A percentile compares a stretch with the other conserved stretches of the same genome.
Evolutionary conservation across 2,797 vertebrate species (phyloP).

Genomic region (Myiothlypis coronata): DNA sequence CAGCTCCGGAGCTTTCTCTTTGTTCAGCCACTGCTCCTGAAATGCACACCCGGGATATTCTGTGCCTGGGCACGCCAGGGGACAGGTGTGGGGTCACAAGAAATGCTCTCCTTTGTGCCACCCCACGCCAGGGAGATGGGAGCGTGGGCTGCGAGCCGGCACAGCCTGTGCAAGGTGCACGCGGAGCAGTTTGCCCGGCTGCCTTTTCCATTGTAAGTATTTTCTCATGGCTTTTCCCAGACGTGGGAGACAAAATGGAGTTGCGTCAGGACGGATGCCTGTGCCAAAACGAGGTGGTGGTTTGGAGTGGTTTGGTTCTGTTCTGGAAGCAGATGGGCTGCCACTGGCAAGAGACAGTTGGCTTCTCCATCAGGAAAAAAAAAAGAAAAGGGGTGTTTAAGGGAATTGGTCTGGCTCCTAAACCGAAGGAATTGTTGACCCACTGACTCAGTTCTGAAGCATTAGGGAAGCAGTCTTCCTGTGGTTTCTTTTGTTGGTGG

Average conservation of each 20-base stretch:
- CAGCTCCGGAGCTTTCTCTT: constrained; percentile 51
- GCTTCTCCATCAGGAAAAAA: not conserved
- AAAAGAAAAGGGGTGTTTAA: constrained; percentile 12
- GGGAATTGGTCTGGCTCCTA: constrained; percentile 59
- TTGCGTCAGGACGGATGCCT: not conserved
- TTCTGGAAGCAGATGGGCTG: constrained; percentile 20
- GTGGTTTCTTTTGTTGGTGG: constrained; percentile 73
- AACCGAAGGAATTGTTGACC: constrained; percentile 69
- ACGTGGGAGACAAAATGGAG: constrained; percentile 37
- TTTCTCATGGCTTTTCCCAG: constrained; percentile 16
- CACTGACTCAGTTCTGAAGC: constrained; percentile 79
- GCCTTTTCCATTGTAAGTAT: constrained; percentile 21
- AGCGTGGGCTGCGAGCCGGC: not conserved
- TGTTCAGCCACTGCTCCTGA: constrained; percentile 23
- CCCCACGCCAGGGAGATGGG: not conserved
- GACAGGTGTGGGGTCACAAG: not conserved
- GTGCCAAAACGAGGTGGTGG: not conserved
- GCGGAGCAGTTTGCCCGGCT: not conserved
- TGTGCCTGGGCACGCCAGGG: not conserved
- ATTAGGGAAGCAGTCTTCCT: constrained; percentile 72
- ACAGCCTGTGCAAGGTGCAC: not conserved
- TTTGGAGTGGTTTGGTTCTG: constrained; percentile 11
- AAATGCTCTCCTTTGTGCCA: not conserved
- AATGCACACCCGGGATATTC: not conserved
- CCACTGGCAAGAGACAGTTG: constrained; percentile 8